A percentile compares a stretch with the other conserved stretches of the same genome.
phyloP scores from a whole-genome alignment of 2,888 invertebrate species.

The Halictus ligatus region DNA sequence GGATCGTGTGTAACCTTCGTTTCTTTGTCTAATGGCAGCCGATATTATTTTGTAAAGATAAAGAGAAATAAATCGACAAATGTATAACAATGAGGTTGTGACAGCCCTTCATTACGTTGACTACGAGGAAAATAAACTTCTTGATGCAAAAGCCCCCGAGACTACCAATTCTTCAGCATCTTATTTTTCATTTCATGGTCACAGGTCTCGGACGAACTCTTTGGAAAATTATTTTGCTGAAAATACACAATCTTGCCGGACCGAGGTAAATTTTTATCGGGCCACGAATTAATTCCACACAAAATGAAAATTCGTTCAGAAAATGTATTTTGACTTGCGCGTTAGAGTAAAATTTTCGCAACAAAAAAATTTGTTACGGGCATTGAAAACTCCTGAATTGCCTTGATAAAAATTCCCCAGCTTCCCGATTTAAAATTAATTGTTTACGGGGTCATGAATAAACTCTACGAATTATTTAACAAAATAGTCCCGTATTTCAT shows the following conservation, averaged over 20 bases:
- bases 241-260: too few relatives aligned
- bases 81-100: constrained; percentile 36
- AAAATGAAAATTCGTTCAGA: too few relatives aligned
- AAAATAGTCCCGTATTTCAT: neutral
- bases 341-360: too few relatives aligned
- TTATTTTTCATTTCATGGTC: neutral
- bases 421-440: neutral
- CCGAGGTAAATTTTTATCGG: too few relatives aligned
- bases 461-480: too few relatives aligned
- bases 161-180: neutral
- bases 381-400: too few relatives aligned
- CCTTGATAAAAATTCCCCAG: too few relatives aligned
- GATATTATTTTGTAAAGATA: constrained; percentile 81
- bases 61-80: constrained; percentile 79
- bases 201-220: neutral
- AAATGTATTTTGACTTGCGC: too few relatives aligned
- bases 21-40: constrained; percentile 76
- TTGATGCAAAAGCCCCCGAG: neutral
- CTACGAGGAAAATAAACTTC: constrained; percentile 1
- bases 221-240: too few relatives aligned
- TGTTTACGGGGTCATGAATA: neutral
- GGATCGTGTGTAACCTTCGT: constrained; percentile 64
- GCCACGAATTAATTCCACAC: too few relatives aligned
- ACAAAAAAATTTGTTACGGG: too few relatives aligned
- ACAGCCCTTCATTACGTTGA: constrained; percentile 5